Evolutionary conservation across 2,797 vertebrate genomes (phyloP).

Genomic region (Myripristis murdjan): DNA sequence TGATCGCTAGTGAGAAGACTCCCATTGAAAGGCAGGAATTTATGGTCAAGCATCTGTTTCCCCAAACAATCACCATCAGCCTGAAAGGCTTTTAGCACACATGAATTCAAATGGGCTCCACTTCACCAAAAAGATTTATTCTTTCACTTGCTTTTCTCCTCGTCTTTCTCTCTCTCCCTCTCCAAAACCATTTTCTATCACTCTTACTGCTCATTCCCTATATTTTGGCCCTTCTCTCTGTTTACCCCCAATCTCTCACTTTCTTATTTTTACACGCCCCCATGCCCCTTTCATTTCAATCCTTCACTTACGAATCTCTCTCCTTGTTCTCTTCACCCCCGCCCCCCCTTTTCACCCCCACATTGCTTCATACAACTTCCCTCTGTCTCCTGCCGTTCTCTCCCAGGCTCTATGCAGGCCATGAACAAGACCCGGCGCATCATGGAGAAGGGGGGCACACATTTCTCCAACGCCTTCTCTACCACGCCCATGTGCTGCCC

Average conservation of each 20-base stretch:
- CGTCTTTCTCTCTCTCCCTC: conserved; percentile 26
- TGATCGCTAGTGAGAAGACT: conserved; percentile 77
- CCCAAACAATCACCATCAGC: conserved; percentile 79
- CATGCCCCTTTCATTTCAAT: conserved; percentile 41
- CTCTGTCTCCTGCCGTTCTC: conserved; percentile 8
- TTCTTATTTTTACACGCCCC: conserved; percentile 18
- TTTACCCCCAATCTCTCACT: conserved; percentile 10
- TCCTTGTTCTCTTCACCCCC: too few species aligned
- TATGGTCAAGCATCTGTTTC: conserved; percentile 88
- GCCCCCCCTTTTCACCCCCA: conserved; percentile 15
- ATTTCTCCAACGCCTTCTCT: conserved; percentile 97
- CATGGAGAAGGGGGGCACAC: conserved; percentile 92
- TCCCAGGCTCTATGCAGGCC: conserved; percentile 87
- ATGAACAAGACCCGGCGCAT: conserved; percentile 87
- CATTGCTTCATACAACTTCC: background rate
- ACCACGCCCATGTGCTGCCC: conserved; percentile 99
- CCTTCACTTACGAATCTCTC: conserved; percentile 40
- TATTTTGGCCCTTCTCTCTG: conserved; percentile 55
- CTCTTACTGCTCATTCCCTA: conserved; percentile 15
- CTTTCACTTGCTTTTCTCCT: conserved; percentile 46
- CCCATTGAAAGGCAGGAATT: conserved; percentile 84
- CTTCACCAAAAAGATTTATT: conserved; percentile 72
- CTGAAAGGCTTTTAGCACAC: conserved; percentile 76
- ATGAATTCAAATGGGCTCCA: conserved; percentile 71
- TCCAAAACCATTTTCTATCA: conserved; percentile 24